Evolutionary conservation across 2,888 invertebrate genomes (phyloP), one percentile per base, ranked within the genome.

Genomic region (Dermolepida albohirtum): DNA sequence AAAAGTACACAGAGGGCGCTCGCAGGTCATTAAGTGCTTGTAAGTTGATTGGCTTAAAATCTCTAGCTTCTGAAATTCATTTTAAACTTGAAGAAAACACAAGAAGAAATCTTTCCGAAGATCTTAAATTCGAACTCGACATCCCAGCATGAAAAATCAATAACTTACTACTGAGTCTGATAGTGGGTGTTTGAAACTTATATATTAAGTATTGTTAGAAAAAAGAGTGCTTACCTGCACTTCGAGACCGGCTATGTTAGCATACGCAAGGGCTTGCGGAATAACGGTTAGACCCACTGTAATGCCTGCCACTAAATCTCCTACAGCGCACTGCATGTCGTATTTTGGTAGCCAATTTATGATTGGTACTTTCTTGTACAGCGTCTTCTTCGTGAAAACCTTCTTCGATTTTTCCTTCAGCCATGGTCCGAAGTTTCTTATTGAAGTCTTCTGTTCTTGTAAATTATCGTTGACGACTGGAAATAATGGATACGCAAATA

Each of bases 211-310:
- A 4, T 22, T 40, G 22, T 54, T 12, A 29, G 49, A 16, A 39
- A 14, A 14, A 14, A 4, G 12, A 5, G 29, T 55, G 79, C 81
- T 79, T 80, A 89, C 89, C 80, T 90, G 85, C 29, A 92, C 87
- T 63, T 93, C 92, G 70, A 94, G 84, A 16, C 92, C 92, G 54
- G 93, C 93, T 70, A 93, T 91, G 79, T 90, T 92, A 29, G 92
- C 88, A 83, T 94, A 94, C 10, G 94, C 94, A 69, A 94, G 85
- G 11, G 93, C 92, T 84, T 96, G 96, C 11, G 96, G 97, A 76
- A 97, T 95, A 66, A 97, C 95, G 0, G 96, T 97, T 68, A 97
- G 87, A 0, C 96, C 97, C 11, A 97, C 96, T 1, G 96, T 96
- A 67, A 97, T 84, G 65, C 96, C 96, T 4, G 97, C 96, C 71